Evolutionary conservation across 2,113 vertebrate genomes (phyloP), one percentile per base, ranked within the genome.

Genomic region (Hypocryptadius cinnamomeus): DNA sequence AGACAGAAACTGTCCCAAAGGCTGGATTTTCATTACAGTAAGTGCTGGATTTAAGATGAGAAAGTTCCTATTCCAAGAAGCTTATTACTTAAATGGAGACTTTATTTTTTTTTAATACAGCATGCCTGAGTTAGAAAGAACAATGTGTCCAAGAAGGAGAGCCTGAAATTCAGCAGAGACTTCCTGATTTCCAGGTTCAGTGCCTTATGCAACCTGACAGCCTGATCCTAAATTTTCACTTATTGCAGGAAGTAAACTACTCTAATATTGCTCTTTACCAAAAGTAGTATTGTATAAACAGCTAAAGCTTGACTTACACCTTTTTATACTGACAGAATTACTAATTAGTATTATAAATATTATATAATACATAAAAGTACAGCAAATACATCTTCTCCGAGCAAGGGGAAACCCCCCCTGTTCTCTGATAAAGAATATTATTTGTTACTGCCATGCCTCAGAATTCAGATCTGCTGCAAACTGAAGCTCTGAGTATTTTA

Each of bases 151-250:
- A 35, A 65, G 65, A 79, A 27, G 50, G 54, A 81, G 78, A 69
- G 50, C 30, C 54, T 79, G 79, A 85, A 79, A 72, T 61, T 39
- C 9, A 89, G 81, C 45, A 83, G 50, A 65, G 25, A 59, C 87
- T 92, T 93, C 84, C 84, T 63, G 72, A 91, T 87, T 84, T 92
- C 91, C 71, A 93, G 91, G 77, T 80, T 84, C 72, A 42, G 44
- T 3, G 69, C 60, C 56, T 71, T 33, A 66, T 18, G 47, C 77
- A 89, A 84, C 69, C 65, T 68, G 30, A 27, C 16, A 66, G 60
- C 39, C 56, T 21, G 22, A 60, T 7, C 45, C 6, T 2, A 63
- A 47, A 22, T 22, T 42, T 50, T 40, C 44, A 53, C 24, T 54
- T 44, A 79, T 1, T 56, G n/a, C 72, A 83, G 64, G 71, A 92